Conservation (phyloP, 53 echinoderm and acorn worm species). For the Paracentrotus lividus region DNA sequence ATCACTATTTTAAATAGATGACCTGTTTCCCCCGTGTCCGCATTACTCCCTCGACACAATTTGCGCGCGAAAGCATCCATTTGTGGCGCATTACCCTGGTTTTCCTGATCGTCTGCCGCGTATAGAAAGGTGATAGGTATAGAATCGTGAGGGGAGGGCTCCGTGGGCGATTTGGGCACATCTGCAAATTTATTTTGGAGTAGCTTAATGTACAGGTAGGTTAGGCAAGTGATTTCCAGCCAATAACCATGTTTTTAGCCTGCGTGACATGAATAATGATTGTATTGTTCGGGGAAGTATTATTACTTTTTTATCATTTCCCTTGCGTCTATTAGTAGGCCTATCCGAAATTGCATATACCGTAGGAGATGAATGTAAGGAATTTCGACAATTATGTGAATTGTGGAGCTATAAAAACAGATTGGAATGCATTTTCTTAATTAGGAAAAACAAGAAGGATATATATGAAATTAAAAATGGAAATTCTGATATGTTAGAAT, state of each 20-base stretch:
- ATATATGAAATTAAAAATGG: too few relatives aligned
- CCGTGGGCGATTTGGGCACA: background rate
- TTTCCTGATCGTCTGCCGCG: background rate
- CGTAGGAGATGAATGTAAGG: too few relatives aligned
- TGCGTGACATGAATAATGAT: background rate
- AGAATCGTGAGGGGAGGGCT: background rate
- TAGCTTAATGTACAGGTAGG: background rate
- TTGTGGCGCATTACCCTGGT: constrained; percentile 28
- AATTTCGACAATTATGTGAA: too few relatives aligned
- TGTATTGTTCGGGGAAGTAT: background rate
- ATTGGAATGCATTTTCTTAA: too few relatives aligned
- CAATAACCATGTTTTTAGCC: background rate
- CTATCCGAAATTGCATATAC: too few relatives aligned
- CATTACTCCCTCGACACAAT: constrained; percentile 36
- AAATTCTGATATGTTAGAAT: too few relatives aligned
- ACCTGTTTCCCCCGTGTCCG: constrained; percentile 14
- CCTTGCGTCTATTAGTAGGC: too few relatives aligned
- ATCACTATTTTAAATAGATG: constrained; percentile 47
- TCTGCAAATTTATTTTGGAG: background rate
- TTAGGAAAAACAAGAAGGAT: too few relatives aligned
- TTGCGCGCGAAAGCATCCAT: constrained; percentile 22
- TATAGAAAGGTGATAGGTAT: background rate
- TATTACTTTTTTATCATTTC: background rate
- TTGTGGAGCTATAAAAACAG: too few relatives aligned
- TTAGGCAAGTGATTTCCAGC: background rate